These are phyloP conservation scores for Lithophane semibrunnea DNA, from an alignment of 2,888 invertebrate genomes.

Conservation along the genomic window DNA sequence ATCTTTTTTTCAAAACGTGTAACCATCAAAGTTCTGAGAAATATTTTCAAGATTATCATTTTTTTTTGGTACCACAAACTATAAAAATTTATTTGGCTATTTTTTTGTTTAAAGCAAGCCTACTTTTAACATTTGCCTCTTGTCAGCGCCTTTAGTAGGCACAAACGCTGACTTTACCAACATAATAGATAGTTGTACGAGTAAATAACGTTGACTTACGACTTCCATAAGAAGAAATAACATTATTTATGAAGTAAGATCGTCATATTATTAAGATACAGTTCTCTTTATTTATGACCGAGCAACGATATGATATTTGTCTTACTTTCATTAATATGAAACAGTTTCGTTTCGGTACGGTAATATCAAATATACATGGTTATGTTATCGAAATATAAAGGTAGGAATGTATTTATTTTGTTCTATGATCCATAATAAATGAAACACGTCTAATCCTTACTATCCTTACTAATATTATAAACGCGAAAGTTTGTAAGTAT, in stretches of 20 bases:
- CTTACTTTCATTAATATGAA: constrained; percentile 62
- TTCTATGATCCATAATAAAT: background rate
- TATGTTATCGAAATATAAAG: constrained; percentile 6
- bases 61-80: too few relatives aligned
- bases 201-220: constrained; percentile 48
- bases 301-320: constrained; percentile 57
- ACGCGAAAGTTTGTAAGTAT: too few relatives aligned
- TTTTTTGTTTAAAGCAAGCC: too few relatives aligned
- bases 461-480: too few relatives aligned
- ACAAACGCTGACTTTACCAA: background rate
- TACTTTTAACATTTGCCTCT: too few relatives aligned
- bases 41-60: too few relatives aligned
- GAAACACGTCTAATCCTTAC: too few relatives aligned
- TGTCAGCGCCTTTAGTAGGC: background rate
- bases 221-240: constrained; percentile 32
- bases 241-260: constrained; percentile 53
- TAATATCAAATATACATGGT: constrained; percentile 27
- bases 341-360: constrained; percentile 21
- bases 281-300: constrained; percentile 59
- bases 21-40: too few relatives aligned
- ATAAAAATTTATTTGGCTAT: too few relatives aligned
- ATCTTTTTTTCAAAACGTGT: too few relatives aligned
- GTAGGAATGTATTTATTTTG: background rate
- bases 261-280: constrained; percentile 51
- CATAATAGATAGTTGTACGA: constrained; percentile 23